Evolutionary conservation across 2,113 vertebrate species (phyloP).

Genomic region (Pterocles orientalis): DNA sequence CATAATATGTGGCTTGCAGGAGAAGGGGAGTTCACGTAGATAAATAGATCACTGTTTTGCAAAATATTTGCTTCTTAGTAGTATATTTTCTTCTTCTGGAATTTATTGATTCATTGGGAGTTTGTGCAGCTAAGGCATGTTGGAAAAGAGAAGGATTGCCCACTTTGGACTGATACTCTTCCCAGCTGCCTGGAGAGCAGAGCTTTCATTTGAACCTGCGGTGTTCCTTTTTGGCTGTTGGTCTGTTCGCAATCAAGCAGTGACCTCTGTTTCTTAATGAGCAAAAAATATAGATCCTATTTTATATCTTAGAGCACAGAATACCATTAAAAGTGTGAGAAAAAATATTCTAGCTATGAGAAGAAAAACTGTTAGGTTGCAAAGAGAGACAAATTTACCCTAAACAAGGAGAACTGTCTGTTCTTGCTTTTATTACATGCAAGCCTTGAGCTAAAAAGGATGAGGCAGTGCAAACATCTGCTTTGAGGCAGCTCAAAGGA

Average conservation of each 20-base stretch:
- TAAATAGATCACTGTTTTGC: background rate
- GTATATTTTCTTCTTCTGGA: background rate
- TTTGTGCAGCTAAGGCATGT: background rate
- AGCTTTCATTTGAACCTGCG: background rate
- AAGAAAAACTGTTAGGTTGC: background rate
- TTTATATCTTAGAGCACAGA: background rate
- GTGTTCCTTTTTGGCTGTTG: background rate
- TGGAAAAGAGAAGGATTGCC: background rate
- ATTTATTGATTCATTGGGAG: background rate
- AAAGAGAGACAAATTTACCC: background rate
- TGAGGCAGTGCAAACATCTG: background rate
- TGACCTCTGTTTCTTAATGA: background rate
- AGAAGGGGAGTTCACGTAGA: background rate
- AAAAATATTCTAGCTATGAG: background rate
- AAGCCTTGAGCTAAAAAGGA: background rate
- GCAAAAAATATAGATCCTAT: background rate
- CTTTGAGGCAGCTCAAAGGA: background rate
- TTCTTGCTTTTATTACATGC: background rate
- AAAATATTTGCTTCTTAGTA: background rate
- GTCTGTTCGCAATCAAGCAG: background rate
- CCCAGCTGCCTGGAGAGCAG: rapidly evolving
- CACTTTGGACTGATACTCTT: background rate
- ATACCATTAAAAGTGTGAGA: background rate
- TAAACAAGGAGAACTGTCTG: background rate
- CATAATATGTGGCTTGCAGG: background rate